Evolutionary conservation across 2,888 invertebrate genomes (phyloP).

Genomic region (Sphaerophoria rueppellii): DNA sequence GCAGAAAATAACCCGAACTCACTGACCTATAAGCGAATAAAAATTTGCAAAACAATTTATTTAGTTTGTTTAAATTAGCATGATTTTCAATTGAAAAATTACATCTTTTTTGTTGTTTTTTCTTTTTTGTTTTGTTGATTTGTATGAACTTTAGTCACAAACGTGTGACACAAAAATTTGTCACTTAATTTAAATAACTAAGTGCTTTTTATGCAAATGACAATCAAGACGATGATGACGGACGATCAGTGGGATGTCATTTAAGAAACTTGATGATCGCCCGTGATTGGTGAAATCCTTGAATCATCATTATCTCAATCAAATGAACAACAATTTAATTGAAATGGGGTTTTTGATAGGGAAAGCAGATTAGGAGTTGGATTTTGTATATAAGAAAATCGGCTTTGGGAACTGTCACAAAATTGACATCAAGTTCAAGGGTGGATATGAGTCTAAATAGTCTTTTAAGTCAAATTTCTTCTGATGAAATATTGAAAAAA

Average conservation of each 20-base stretch:
- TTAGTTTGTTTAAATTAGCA: conserved; percentile 56
- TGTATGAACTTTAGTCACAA: background rate
- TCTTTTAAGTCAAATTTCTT: no score
- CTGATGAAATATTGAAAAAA: no score
- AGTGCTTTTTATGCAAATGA: background rate
- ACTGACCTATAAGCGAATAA: conserved; percentile 46
- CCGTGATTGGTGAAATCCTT: conserved; percentile 33
- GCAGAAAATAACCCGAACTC: background rate
- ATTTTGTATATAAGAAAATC: no score
- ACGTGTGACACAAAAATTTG: conserved; percentile 15
- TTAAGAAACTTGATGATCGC: conserved; percentile 14
- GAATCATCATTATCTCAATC: background rate
- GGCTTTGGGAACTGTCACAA: no score
- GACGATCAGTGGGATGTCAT: conserved; percentile 19
- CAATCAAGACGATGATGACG: background rate
- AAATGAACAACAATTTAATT: no score
- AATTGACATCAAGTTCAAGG: no score
- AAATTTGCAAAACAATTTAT: conserved; percentile 53
- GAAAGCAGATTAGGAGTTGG: no score
- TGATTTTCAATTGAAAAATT: conserved; percentile 66
- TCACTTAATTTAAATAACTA: conserved; percentile 10
- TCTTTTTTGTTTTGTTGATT: background rate
- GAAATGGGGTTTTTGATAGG: no score
- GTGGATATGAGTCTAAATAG: no score
- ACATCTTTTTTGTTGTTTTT: conserved; percentile 10